A percentile compares a stretch with the other conserved stretches of the same genome.
phyloP scores from a whole-genome alignment of 2,797 vertebrate genomes.

The Okamejei kenojei region DNA sequence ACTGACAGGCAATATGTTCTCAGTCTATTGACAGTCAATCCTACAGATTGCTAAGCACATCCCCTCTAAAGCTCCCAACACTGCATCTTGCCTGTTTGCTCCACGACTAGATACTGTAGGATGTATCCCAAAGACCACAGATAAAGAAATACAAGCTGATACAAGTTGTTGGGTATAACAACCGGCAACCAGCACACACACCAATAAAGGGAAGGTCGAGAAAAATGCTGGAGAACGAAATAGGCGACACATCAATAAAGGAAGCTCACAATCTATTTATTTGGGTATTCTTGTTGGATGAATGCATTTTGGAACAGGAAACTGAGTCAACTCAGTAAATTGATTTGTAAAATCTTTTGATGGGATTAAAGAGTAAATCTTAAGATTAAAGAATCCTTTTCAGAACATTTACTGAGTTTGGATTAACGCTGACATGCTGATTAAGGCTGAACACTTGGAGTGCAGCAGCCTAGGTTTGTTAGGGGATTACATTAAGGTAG shows the following conservation, averaged over 20 bases:
- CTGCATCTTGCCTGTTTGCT: not conserved
- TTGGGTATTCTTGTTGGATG: not conserved
- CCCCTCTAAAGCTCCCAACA: not conserved
- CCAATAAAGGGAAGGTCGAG: not conserved
- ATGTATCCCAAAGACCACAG: not conserved
- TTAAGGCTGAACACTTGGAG: not conserved
- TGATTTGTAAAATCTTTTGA: not conserved
- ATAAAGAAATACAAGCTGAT: not conserved
- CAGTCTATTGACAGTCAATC: no score
- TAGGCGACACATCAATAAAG: not conserved
- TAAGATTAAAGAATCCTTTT: not conserved
- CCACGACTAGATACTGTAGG: not conserved
- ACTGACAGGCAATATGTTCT: not conserved
- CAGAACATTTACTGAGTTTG: not conserved
- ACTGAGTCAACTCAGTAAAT: not conserved
- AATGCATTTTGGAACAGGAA: not conserved
- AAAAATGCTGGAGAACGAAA: no score
- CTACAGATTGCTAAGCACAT: not conserved
- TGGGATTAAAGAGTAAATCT: slow-evolving; percentile 25
- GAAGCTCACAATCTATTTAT: not conserved
- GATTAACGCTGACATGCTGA: not conserved
- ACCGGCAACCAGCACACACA: not conserved
- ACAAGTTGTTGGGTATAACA: no score
- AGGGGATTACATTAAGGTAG: not conserved
- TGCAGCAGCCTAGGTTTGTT: not conserved